phyloP scores from a whole-genome alignment of 2,888 invertebrate genomes.

The Dynastes maya region DNA sequence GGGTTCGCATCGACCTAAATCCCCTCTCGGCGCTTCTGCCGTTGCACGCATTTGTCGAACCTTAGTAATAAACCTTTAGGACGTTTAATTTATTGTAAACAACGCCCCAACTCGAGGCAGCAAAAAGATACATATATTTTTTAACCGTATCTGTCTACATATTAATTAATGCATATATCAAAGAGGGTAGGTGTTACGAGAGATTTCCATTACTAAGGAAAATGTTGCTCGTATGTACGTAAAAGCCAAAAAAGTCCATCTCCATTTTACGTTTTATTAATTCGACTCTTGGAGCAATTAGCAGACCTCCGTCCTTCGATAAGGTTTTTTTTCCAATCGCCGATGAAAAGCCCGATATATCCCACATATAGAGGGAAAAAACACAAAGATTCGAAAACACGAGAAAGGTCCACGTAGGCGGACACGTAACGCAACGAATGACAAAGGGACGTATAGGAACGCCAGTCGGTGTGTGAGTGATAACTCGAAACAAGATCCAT shows the following conservation, averaged over 20 bases:
- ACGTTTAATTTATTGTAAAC: too few species aligned
- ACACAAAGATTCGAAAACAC: neutral
- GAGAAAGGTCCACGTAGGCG: neutral
- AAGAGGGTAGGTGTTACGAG: neutral
- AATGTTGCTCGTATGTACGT: neutral
- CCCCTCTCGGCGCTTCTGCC: too few species aligned
- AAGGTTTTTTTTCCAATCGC: neutral
- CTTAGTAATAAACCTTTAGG: too few species aligned
- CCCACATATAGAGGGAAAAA: neutral
- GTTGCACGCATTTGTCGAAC: too few species aligned
- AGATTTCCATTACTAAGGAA: neutral
- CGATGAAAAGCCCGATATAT: neutral
- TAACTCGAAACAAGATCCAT: conserved; percentile 17
- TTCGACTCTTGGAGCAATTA: conserved; percentile 8
- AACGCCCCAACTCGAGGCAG: too few species aligned
- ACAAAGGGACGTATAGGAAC: neutral
- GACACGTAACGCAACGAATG: neutral
- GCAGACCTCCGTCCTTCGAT: neutral
- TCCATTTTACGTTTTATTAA: neutral
- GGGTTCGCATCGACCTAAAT: too few species aligned
- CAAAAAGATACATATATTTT: too few species aligned
- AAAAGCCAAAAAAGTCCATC: neutral
- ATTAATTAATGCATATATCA: too few species aligned
- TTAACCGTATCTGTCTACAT: too few species aligned
- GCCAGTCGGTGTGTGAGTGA: neutral